Evolutionary conservation across 2,888 invertebrate genomes (phyloP).

Genomic region (Monopis laevigella): DNA sequence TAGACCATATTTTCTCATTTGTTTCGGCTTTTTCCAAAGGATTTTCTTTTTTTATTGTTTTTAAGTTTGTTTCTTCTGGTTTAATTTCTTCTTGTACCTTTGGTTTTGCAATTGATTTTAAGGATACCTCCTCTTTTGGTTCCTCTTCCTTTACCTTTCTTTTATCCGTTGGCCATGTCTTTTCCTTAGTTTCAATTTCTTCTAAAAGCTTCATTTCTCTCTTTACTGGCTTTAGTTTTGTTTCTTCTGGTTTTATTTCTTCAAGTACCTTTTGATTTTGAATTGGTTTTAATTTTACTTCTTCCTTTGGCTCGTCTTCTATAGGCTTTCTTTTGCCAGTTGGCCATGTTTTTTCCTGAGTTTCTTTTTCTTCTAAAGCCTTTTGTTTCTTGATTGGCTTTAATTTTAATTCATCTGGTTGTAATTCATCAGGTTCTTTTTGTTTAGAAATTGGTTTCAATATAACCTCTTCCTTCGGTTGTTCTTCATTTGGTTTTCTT

Average conservation of each 20-base stretch:
- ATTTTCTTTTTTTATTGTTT: constrained; percentile 29
- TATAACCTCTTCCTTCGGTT: constrained; percentile 30
- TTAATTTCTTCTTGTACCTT: constrained; percentile 23
- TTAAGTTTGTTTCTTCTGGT: constrained; percentile 31
- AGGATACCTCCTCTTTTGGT: constrained; percentile 30
- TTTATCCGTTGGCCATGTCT: constrained; percentile 30
- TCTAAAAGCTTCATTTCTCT: constrained; percentile 27
- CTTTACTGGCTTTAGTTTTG: constrained; percentile 26
- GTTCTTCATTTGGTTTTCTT: constrained; percentile 21
- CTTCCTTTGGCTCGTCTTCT: constrained; percentile 29
- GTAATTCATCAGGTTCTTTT: constrained; percentile 20
- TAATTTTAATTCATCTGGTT: constrained; percentile 20
- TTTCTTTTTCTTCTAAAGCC: constrained; percentile 24
- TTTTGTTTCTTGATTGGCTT: constrained; percentile 17
- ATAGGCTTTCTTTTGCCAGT: constrained; percentile 27
- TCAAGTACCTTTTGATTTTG: constrained; percentile 27
- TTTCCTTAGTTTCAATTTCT: constrained; percentile 31
- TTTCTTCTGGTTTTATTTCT: constrained; percentile 43
- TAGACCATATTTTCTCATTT: constrained; percentile 23
- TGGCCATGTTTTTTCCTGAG: constrained; percentile 26
- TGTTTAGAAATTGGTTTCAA: constrained; percentile 36
- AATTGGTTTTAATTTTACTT: constrained; percentile 38
- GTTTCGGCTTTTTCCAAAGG: constrained; percentile 18
- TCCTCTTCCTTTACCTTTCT: constrained; percentile 38
- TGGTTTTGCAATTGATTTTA: constrained; percentile 34